Conservation (phyloP, 2,888 invertebrate genomes). For the Epinotia ramella region DNA sequence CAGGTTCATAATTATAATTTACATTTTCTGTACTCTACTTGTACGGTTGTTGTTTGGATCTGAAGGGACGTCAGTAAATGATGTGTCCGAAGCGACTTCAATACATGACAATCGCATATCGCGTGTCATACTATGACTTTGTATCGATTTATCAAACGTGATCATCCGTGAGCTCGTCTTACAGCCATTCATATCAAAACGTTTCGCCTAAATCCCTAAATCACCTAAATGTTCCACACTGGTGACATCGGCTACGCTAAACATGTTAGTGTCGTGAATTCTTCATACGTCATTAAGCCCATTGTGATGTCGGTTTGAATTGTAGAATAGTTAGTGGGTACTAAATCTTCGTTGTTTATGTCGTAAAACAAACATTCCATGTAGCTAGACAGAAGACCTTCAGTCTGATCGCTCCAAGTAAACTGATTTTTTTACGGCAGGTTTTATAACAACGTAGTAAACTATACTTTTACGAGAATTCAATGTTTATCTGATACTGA, state of each 20-base stretch:
- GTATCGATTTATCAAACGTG: background rate
- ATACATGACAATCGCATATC: too few species aligned
- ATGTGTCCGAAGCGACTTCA: too few species aligned
- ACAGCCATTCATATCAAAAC: background rate
- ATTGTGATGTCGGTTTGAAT: conserved; percentile 42
- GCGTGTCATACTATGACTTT: background rate
- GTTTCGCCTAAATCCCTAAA: background rate
- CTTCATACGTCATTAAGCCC: conserved; percentile 27
- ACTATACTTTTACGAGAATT: background rate
- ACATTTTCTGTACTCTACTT: too few species aligned
- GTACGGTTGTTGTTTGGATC: too few species aligned
- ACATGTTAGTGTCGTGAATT: conserved; percentile 23
- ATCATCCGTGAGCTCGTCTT: background rate
- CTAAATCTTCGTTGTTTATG: conserved; percentile 13
- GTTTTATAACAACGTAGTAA: conserved; percentile 3
- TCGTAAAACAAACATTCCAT: background rate
- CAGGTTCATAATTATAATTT: too few species aligned
- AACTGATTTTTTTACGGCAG: background rate
- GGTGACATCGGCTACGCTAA: conserved; percentile 5
- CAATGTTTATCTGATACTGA: background rate
- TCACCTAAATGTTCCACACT: conserved; percentile 5
- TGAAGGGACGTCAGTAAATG: too few species aligned
- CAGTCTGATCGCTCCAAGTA: background rate
- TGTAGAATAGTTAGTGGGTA: conserved; percentile 13
- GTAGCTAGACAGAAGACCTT: background rate